Percentiles rank a stretch among this genome's conserved stretches.
phyloP scores from a whole-genome alignment of 2,113 vertebrate genomes.

The Meleagris gallopavo region DNA sequence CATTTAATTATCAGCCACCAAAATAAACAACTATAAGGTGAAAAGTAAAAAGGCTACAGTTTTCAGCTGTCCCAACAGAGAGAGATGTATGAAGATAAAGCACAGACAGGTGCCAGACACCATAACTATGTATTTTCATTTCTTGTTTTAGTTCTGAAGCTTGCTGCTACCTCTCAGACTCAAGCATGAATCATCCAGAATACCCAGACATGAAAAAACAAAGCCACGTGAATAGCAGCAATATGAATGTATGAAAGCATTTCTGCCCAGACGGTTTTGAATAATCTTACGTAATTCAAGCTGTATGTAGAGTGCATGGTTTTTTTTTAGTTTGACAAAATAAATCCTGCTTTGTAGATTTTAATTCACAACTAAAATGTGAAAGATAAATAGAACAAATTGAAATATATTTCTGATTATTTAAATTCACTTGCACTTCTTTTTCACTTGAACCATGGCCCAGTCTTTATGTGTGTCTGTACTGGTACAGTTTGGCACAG shows the following conservation, averaged over 20 bases:
- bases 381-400: neutral
- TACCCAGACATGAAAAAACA: neutral
- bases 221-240: constrained; percentile 4
- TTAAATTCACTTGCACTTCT: neutral
- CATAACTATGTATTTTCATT: neutral
- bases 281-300: constrained; percentile 20
- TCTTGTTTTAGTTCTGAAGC: constrained; percentile 10
- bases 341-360: neutral
- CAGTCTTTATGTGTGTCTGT: neutral
- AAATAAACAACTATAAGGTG: neutral
- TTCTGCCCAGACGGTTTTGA: constrained; percentile 2
- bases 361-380: neutral
- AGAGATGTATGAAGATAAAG: neutral
- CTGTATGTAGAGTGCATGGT: neutral
- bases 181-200: constrained; percentile 33
- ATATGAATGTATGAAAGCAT: neutral
- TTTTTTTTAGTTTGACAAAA: neutral
- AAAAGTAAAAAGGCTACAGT: neutral
- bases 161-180: neutral
- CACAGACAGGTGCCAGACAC: neutral
- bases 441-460: neutral
- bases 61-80: neutral
- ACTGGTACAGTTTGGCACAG: neutral
- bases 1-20: neutral
- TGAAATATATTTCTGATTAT: neutral